Conservation (phyloP, 1,140 invertebrate genomes). For the Bombyx mandarina region DNA sequence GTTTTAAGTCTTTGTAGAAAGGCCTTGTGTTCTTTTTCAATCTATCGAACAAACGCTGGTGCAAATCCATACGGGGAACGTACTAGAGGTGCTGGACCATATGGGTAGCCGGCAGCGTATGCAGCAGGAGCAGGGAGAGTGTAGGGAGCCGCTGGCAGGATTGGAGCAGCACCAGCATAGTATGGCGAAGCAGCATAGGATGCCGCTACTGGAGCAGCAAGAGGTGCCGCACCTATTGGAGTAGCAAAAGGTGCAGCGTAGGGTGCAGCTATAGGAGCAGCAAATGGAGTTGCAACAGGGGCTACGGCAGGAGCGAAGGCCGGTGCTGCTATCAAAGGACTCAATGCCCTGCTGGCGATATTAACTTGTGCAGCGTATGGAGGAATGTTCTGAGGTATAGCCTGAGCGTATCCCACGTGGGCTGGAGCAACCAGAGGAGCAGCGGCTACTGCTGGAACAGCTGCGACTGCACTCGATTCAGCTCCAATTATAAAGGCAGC, state of each 20-base stretch:
- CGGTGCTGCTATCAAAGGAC: slow-evolving; percentile 39
- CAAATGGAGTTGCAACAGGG: slow-evolving; percentile 10
- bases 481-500: slow-evolving; percentile 44
- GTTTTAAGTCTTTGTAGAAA: slow-evolving; percentile 45
- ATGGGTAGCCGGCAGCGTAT: slow-evolving; percentile 38
- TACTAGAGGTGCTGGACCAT: slow-evolving; percentile 33
- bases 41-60: slow-evolving; percentile 62
- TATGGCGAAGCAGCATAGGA: slow-evolving; percentile 29
- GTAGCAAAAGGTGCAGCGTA: slow-evolving; percentile 24
- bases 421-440: slow-evolving; percentile 46
- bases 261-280: slow-evolving; percentile 18
- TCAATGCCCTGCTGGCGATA: slow-evolving; percentile 60
- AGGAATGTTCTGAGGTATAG: slow-evolving; percentile 69
- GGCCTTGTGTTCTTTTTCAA: slow-evolving; percentile 44
- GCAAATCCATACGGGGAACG: slow-evolving; percentile 37
- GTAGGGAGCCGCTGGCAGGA: slow-evolving; percentile 16
- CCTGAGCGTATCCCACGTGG: slow-evolving; percentile 53
- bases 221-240: slow-evolving; percentile 16
- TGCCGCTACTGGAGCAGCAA: slow-evolving; percentile 22
- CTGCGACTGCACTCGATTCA: slow-evolving; percentile 54
- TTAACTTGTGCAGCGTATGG: slow-evolving; percentile 71
- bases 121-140: slow-evolving; percentile 19
- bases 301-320: slow-evolving; percentile 13
- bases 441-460: slow-evolving; percentile 26
- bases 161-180: slow-evolving; percentile 10